These are phyloP conservation scores for Adelognathus sp. DNA, from an alignment of 2,888 invertebrate genomes.

Conservation along the genomic window DNA sequence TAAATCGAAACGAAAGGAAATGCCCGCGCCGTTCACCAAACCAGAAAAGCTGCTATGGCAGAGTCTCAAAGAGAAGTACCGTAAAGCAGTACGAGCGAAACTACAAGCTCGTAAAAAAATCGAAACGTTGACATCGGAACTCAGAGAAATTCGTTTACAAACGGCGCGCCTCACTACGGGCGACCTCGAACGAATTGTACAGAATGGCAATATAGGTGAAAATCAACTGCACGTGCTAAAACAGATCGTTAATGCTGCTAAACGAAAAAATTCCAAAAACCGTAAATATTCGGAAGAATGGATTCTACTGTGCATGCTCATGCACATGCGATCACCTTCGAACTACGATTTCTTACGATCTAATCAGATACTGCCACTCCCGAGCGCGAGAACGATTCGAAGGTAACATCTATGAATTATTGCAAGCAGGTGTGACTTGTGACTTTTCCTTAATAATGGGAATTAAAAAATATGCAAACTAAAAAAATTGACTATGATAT, in stretches of 20 bases:
- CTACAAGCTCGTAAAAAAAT: slow-evolving; percentile 9
- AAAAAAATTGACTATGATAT: not conserved
- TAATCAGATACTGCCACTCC: slow-evolving; percentile 23
- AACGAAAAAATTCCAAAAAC: slow-evolving; percentile 25
- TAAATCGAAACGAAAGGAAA: not conserved
- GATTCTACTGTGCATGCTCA: slow-evolving; percentile 43
- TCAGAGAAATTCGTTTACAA: slow-evolving; percentile 18
- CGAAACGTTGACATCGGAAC: slow-evolving; percentile 8
- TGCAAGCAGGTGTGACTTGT: not conserved
- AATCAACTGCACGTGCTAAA: slow-evolving; percentile 33
- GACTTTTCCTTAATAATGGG: not conserved
- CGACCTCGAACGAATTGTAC: slow-evolving; percentile 21
- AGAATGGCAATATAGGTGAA: slow-evolving; percentile 3
- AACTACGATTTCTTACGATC: slow-evolving; percentile 39
- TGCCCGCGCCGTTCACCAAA: not conserved
- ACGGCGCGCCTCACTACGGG: slow-evolving; percentile 8
- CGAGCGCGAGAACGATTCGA: slow-evolving; percentile 14
- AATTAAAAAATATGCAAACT: no score
- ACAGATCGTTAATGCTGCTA: slow-evolving; percentile 24
- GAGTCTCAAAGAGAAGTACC: slow-evolving; percentile 15
- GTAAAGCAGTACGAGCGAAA: slow-evolving; percentile 4
- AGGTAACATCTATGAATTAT: slow-evolving; percentile 27
- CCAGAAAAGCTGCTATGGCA: not conserved
- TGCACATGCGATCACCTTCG: slow-evolving; percentile 49
- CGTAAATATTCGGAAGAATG: slow-evolving; percentile 46